Evolutionary conservation across 2,797 vertebrate species (phyloP).

Genomic region (Tadarida brasiliensis): DNA sequence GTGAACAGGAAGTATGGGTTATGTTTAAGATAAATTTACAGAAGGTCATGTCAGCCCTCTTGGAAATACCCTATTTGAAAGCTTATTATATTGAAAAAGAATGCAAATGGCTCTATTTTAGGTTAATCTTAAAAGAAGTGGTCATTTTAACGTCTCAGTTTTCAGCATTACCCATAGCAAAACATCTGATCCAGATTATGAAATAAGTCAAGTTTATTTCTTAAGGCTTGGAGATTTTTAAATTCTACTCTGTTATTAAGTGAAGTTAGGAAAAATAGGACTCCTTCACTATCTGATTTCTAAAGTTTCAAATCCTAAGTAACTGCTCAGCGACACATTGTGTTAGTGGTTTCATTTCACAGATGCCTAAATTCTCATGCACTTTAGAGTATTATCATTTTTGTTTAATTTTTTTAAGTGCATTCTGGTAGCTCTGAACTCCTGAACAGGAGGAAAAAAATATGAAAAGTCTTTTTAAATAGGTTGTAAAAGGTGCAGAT

Average conservation of each 20-base stretch:
- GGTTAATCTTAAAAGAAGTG: slow-evolving; percentile 3
- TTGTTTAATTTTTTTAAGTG: slow-evolving; percentile 14
- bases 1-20: neutral
- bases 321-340: neutral
- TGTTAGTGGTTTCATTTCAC: neutral
- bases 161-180: slow-evolving; percentile 11
- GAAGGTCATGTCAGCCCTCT: neutral
- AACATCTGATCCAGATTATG: slow-evolving; percentile 46
- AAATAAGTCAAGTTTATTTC: slow-evolving; percentile 55
- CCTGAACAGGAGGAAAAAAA: neutral
- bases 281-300: neutral
- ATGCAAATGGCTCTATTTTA: slow-evolving; percentile 21
- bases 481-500: neutral
- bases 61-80: slow-evolving; percentile 32
- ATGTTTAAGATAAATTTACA: slow-evolving; percentile 10
- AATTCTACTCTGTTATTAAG: slow-evolving; percentile 12
- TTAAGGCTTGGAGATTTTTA: neutral
- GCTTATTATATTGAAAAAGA: slow-evolving; percentile 28
- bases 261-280: neutral
- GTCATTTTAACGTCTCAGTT: neutral
- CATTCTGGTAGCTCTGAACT: slow-evolving; percentile 39
- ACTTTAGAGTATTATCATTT: slow-evolving; percentile 22
- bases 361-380: neutral
- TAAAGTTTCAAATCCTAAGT: neutral
- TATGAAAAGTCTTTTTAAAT: slow-evolving; percentile 19